Evolutionary conservation across 2,888 invertebrate species (phyloP).

Genomic region (Folsomia manolachei): DNA sequence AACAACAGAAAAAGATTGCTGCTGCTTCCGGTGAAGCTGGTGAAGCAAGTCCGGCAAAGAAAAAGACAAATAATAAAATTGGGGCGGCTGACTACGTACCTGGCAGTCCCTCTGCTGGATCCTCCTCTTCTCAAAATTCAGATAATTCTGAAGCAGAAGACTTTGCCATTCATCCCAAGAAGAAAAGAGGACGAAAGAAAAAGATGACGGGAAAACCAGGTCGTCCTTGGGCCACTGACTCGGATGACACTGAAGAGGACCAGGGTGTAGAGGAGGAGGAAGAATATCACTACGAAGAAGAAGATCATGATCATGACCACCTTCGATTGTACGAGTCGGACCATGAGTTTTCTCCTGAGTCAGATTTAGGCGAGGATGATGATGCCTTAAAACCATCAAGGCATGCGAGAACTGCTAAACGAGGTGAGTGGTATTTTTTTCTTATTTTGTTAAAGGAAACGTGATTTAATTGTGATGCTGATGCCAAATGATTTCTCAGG

Average conservation of each 20-base stretch:
- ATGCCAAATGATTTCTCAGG: neutral
- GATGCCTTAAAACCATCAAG: constrained; percentile 67
- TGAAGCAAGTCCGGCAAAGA: constrained; percentile 11
- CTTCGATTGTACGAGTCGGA: constrained; percentile 68
- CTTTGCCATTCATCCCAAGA: constrained; percentile 9
- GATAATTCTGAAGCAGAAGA: constrained; percentile 32
- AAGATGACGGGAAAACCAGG: constrained; percentile 33
- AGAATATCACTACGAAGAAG: constrained; percentile 56
- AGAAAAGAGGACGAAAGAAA: constrained; percentile 11
- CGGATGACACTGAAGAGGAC: constrained; percentile 43
- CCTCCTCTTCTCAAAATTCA: constrained; percentile 56
- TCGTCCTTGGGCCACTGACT: constrained; percentile 41
- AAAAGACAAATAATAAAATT: constrained; percentile 13
- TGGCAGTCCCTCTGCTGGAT: constrained; percentile 36
- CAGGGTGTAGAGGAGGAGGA: constrained; percentile 57
- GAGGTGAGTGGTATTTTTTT: constrained; percentile 58
- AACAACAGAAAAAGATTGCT: constrained; percentile 46
- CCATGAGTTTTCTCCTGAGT: constrained; percentile 90
- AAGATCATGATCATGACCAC: constrained; percentile 54
- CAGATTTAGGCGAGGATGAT: constrained; percentile 72
- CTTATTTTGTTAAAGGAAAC: constrained; percentile 25
- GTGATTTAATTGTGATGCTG: constrained; percentile 7
- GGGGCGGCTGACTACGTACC: constrained; percentile 35
- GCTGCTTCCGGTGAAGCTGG: constrained; percentile 1
- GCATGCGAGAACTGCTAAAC: constrained; percentile 79